Percentiles rank a stretch among this genome's conserved stretches.
phyloP scores from a whole-genome alignment of 2,113 vertebrate species.

The Grammomys surdaster region DNA sequence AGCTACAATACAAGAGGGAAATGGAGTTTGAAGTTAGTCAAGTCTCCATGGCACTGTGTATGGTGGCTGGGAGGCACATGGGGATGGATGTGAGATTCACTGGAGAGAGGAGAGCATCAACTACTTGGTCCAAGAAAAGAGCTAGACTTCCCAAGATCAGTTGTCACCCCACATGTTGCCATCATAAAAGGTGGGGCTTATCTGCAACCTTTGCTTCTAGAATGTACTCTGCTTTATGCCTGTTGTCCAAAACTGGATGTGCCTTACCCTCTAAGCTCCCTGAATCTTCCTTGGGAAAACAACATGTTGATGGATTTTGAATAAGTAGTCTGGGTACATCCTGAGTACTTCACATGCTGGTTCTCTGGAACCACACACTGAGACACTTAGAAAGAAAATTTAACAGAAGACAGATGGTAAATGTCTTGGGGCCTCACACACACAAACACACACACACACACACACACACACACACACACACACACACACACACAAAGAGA shows the following conservation, averaged over 20 bases:
- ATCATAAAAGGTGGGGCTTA: not conserved
- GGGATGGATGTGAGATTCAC: not conserved
- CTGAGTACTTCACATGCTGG: slow-evolving; percentile 27
- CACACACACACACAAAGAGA: slow-evolving; percentile 5
- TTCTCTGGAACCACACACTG: slow-evolving; percentile 59
- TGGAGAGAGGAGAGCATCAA: not conserved
- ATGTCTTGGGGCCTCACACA: slow-evolving; percentile 43
- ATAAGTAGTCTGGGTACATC: slow-evolving; percentile 63
- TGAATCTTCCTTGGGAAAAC: slow-evolving; percentile 47
- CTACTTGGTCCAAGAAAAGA: not conserved
- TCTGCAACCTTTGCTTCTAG: not conserved
- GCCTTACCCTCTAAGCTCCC: not conserved
- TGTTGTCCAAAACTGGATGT: slow-evolving; percentile 38
- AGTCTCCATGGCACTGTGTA: not conserved
- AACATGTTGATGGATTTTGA: slow-evolving; percentile 50
- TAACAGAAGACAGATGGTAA: slow-evolving; percentile 75
- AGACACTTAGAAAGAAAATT: slow-evolving; percentile 70
- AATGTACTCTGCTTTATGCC: not conserved
- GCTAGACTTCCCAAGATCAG: not conserved
- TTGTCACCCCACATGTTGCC: not conserved
- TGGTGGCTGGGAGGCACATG: no score
- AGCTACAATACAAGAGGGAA: not conserved
- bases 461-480: not conserved
- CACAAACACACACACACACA: no score
- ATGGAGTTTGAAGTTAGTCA: not conserved